A percentile compares a stretch with the other conserved stretches of the same genome.
Conservation (phyloP, 2,797 vertebrate genomes). For the Atherinosoma microstoma region DNA sequence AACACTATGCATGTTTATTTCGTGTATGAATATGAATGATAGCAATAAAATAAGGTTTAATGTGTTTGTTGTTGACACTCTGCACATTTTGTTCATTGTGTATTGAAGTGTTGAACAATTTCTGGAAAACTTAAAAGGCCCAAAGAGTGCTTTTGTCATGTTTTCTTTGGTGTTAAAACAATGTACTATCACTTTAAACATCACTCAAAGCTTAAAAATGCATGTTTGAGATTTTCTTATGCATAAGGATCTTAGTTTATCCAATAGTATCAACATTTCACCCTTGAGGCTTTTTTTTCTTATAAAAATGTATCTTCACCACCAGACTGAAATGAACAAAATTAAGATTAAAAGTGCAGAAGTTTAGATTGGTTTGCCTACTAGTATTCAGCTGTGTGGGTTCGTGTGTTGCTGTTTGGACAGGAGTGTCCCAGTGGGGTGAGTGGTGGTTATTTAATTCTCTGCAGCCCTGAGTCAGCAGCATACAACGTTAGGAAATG, state of each 20-base stretch:
- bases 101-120: not conserved
- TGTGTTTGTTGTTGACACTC: conserved; percentile 34
- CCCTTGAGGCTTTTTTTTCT: no score
- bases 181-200: no score
- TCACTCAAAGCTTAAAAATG: no score
- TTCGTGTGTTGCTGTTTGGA: conserved; percentile 32
- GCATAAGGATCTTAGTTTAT: no score
- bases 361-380: not conserved
- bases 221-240: no score
- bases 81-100: not conserved
- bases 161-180: no score
- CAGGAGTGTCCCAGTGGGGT: conserved; percentile 21
- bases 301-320: no score
- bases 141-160: no score
- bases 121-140: no score
- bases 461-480: conserved; percentile 51
- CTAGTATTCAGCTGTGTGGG: conserved; percentile 21
- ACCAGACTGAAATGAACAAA: not conserved
- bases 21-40: conserved; percentile 80
- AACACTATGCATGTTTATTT: conserved; percentile 83
- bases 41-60: conserved; percentile 77
- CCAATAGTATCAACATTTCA: no score
- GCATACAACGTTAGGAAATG: conserved; percentile 14
- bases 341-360: not conserved
- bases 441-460: conserved; percentile 18